Evolutionary conservation across 2,888 invertebrate species (phyloP).

Genomic region (Aporophyla lueneburgensis): DNA sequence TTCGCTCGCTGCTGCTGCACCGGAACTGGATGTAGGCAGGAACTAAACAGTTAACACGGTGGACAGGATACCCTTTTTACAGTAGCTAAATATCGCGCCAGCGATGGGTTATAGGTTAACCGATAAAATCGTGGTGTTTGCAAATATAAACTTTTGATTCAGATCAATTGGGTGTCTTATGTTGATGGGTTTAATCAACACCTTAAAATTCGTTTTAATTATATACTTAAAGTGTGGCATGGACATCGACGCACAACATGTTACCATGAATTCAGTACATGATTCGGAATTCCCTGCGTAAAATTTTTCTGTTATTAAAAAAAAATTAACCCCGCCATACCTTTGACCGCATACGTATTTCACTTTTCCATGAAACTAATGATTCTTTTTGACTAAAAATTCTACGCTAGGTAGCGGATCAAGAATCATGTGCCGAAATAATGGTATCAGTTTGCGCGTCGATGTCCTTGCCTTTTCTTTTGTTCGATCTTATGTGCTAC

Average conservation of each 20-base stretch:
- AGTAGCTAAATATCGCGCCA: slow-evolving; percentile 34
- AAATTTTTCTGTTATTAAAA: too few relatives aligned
- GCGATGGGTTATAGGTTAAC: slow-evolving; percentile 9
- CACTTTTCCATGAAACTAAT: too few relatives aligned
- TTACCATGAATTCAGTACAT: too few relatives aligned
- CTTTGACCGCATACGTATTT: too few relatives aligned
- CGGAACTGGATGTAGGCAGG: slow-evolving; percentile 85
- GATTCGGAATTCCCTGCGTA: too few relatives aligned
- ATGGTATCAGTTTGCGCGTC: too few relatives aligned
- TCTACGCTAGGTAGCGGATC: too few relatives aligned
- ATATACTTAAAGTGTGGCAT: too few relatives aligned
- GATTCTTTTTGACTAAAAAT: too few relatives aligned
- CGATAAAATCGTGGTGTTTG: background rate
- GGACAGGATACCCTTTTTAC: slow-evolving; percentile 67
- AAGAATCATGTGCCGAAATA: too few relatives aligned
- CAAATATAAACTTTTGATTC: slow-evolving; percentile 9
- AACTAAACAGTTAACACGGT: slow-evolving; percentile 83
- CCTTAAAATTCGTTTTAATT: background rate
- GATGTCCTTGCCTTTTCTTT: background rate
- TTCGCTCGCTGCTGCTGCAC: slow-evolving; percentile 77
- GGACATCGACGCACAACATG: too few relatives aligned
- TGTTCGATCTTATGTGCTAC: background rate
- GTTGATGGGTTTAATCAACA: background rate
- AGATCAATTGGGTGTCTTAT: background rate
- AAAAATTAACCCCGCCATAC: too few relatives aligned